Base-by-base conservation (phyloP, 1,140 invertebrate genomes). In the Brachionus asplanchnoidis region DNA sequence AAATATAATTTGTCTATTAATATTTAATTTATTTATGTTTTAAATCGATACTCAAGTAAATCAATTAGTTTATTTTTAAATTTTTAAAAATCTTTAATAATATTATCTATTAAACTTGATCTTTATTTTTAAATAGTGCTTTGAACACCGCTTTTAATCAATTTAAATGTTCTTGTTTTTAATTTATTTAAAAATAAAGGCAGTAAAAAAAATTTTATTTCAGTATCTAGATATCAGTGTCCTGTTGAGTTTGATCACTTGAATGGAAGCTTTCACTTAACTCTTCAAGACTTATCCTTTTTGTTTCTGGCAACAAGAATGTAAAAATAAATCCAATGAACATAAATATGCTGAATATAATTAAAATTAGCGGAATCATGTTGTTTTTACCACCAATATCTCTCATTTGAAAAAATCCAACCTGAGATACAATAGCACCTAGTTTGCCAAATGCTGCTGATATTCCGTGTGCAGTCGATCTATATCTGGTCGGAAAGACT, bases 381-480 rank as follows among this genome's bases (percentile, higher is more conserved):
- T 68, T 44, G 17, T 82, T 82, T 65, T 44, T 60, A 8, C 79
- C 79, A 14, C 79, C 79, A 11, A 82, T 82, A 28, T 82, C 79
- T 68, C 65, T 82, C 17, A 82, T 40, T 82, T 68, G 53, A 46
- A 82, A 82, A 82, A 82, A 60, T 36, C 79, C 53, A 82, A 60
- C 20, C 60, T 82, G 79, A 36, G 79, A 82, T 40, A 82, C 65
- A 36, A 84, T 84, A 17, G 82, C 82, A 20, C 82, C 82, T 17
- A 68, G 40, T 84, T 84, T 84, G 12, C 82, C 82, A 8, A 36
- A 50, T 32, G 82, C 82, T 3, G 82, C 82, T 7, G 82, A 84
- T 28, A 84, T 44, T 17, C 82, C 82, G 36, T 84, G 82, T 7
- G 82, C 82, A 17, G 82, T 84, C 5, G 82, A 68, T 84, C 82